These are phyloP conservation scores for Tangara arthus DNA, from an alignment of 2,797 vertebrate species.

Conservation along the genomic window DNA sequence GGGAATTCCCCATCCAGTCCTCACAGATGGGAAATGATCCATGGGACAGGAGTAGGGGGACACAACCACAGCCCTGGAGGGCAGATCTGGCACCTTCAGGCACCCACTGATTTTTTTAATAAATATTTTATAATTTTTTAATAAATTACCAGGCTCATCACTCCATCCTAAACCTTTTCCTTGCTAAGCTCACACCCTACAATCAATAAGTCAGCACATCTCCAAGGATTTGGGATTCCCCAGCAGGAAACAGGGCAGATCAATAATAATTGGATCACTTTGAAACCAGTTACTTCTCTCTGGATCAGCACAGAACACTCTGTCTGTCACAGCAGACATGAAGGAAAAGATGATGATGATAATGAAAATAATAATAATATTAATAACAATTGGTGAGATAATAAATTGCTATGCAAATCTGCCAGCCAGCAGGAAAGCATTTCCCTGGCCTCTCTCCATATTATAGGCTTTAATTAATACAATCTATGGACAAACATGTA, in stretches of 20 bases:
- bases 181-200: neutral
- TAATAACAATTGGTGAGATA: neutral
- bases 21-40: neutral
- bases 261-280: neutral
- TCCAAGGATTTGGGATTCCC: neutral
- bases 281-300: neutral
- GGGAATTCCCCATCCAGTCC: neutral
- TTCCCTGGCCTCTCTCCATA: neutral
- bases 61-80: neutral
- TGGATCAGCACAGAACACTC: neutral
- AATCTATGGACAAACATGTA: constrained; percentile 43
- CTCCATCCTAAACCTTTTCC: neutral
- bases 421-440: neutral
- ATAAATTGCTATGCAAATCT: neutral
- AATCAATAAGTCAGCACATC: neutral
- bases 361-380: neutral
- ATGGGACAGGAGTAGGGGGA: neutral
- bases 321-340: neutral
- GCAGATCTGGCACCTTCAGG: neutral
- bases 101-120: neutral
- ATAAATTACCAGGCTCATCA: neutral
- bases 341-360: neutral
- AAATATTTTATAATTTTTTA: neutral
- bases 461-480: constrained; percentile 25
- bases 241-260: neutral